Base-by-base conservation (phyloP, 2,888 invertebrate genomes). In the Augochlorella aurata region DNA sequence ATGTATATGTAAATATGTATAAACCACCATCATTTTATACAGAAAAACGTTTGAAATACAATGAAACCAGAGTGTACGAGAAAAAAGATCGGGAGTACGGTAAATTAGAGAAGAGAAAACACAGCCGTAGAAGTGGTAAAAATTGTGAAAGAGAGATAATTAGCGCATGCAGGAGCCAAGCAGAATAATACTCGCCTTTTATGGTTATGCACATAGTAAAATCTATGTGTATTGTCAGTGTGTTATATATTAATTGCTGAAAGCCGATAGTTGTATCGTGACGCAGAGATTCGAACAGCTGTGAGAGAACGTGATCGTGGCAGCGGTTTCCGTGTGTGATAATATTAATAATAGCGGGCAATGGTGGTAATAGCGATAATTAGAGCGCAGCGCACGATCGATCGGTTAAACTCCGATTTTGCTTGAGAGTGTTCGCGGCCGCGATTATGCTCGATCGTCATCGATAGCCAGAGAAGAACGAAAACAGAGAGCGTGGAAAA, bases 81-180 rank as follows among this genome's bases (percentile, higher is more conserved):
- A 54, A 38, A 29, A 44, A 29, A 65, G 70, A 50, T 67, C 67
- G 38, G 63, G 45, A 9, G 50, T 65, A 21, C 45, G 71, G 58
- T 61, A 76, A 45, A 68, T 63, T 38, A 44, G 63, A 73, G 68
- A 76, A 65, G 49, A 77, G 44, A 38, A 38, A 79, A 74, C 29
- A 73, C 73, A 74, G 69, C 52, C 69, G 70, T 61, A 69, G 49
- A 52, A 80, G n/a, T 44, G 54, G 65, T 63, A 63, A 61, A 77
- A 79, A 82, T 71, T 29, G 67, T 78, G 29, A 38, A 38, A 38
- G 38, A 38, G 82, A 85, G 45, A 77, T 63, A 85, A 82, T 84
- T 73, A 90, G 87, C 76, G 82, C 92, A 92, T 92, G 92, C 91
- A 90, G 90, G 90, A 90, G 87, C 88, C 90, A 92, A 91, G 91